Percentiles rank a stretch among this genome's conserved stretches.
Evolutionary conservation across 2,113 vertebrate species (phyloP).

Genomic region (Cepphus grylle): DNA sequence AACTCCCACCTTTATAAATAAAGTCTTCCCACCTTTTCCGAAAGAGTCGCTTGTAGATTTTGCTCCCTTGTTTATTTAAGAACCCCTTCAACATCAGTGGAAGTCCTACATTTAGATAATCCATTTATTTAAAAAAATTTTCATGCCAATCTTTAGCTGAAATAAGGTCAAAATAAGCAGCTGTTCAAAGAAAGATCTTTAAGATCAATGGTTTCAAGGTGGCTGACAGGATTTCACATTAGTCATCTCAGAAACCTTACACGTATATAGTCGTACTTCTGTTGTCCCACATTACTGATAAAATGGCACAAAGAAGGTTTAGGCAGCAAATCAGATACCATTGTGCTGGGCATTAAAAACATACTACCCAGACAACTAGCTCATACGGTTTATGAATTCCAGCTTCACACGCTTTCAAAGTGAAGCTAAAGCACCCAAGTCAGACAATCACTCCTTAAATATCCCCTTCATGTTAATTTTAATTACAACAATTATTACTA

Average conservation of each 20-base stretch:
- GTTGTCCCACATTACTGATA: neutral
- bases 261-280: neutral
- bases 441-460: neutral
- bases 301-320: neutral
- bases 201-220: neutral
- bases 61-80: neutral
- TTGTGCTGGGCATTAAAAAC: neutral
- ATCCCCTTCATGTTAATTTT: constrained; percentile 44
- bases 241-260: neutral
- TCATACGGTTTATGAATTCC: neutral
- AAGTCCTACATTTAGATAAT: neutral
- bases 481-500: constrained; percentile 62
- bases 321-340: neutral
- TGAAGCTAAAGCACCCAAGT: neutral
- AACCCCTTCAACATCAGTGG: neutral
- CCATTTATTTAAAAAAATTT: neutral
- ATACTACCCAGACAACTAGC: neutral
- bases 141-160: neutral
- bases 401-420: neutral
- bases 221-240: neutral
- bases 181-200: neutral
- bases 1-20: neutral
- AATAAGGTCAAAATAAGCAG: neutral
- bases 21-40: neutral
- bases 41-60: neutral